Evolutionary conservation across 2,888 invertebrate genomes (phyloP).

Genomic region (Ischnura elegans): DNA sequence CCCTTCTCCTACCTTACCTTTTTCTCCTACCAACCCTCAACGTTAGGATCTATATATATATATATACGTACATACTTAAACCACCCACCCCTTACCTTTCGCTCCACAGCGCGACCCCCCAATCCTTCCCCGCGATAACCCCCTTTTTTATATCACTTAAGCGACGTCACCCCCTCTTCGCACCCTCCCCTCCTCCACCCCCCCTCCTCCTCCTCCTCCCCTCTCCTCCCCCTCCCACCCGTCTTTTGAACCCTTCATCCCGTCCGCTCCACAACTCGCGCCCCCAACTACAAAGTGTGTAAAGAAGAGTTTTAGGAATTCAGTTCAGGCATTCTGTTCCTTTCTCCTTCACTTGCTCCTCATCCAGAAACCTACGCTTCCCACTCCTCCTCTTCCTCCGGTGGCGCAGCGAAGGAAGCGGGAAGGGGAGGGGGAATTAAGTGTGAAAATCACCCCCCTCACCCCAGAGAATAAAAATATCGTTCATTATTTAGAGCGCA

Average conservation of each 20-base stretch:
- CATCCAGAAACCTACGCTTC: not conserved
- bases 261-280: not conserved
- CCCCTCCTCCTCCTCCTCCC: not conserved
- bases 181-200: not conserved
- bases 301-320: slow-evolving; percentile 58
- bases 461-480: too few species aligned
- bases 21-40: not conserved
- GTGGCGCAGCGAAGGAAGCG: not conserved
- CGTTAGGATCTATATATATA: too few species aligned
- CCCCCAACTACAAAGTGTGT: slow-evolving; percentile 33
- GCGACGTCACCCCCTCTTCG: slow-evolving; percentile 41
- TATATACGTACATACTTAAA: too few species aligned
- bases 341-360: not conserved
- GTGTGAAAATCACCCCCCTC: too few species aligned
- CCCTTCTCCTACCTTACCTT: not conserved
- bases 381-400: not conserved
- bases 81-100: too few species aligned
- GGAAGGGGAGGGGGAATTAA: too few species aligned
- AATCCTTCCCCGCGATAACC: not conserved
- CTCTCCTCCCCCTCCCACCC: not conserved
- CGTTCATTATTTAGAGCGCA: too few species aligned
- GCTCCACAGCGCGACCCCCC: not conserved
- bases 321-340: slow-evolving; percentile 58
- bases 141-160: slow-evolving; percentile 58
- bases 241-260: not conserved